phyloP scores from a whole-genome alignment of 2,113 vertebrate genomes.

The Labeo rohita region DNA sequence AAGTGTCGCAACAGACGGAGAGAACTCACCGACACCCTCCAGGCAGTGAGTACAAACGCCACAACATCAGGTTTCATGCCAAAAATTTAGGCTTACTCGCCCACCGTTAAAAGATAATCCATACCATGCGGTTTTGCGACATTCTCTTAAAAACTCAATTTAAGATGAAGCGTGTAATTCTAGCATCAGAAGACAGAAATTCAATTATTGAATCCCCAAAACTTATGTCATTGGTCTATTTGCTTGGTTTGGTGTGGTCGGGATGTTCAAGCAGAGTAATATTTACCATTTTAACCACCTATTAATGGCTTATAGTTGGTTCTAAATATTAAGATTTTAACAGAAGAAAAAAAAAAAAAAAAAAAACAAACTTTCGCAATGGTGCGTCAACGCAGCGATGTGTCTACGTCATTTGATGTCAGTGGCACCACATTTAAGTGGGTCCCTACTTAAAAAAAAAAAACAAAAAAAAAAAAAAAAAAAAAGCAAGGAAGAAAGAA shows the following conservation, averaged over 20 bases:
- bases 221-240: neutral
- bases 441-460: too few species aligned
- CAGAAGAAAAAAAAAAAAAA: too few species aligned
- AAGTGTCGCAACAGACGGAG: conserved; percentile 96
- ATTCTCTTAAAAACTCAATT: neutral
- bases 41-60: conserved; percentile 83
- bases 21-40: conserved; percentile 93
- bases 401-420: neutral
- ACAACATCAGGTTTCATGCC: neutral
- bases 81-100: neutral
- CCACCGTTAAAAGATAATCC: neutral
- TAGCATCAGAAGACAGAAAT: neutral
- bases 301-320: neutral
- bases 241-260: neutral
- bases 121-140: neutral
- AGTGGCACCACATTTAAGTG: too few species aligned
- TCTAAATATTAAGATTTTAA: neutral
- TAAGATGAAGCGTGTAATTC: too few species aligned
- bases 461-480: too few species aligned
- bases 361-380: too few species aligned
- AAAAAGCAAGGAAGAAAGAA: too few species aligned
- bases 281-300: too few species aligned
- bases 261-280: neutral
- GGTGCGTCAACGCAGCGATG: too few species aligned
- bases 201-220: neutral